Conservation (phyloP, 2,888 invertebrate species). For the Tetragonisca angustula region DNA sequence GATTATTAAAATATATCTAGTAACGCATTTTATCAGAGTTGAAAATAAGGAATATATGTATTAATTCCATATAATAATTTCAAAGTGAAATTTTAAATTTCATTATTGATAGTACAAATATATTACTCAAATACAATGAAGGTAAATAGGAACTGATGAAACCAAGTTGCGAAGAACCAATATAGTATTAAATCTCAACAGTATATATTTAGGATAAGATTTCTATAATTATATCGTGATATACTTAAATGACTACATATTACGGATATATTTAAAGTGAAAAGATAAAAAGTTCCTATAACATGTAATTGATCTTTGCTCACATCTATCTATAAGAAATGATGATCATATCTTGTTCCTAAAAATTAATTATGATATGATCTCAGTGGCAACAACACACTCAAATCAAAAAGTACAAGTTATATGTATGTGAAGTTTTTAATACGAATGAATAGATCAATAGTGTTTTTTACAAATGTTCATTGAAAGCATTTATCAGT, state of each 20-base stretch:
- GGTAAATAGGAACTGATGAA: conserved; percentile 7
- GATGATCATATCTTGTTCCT: conserved; percentile 44
- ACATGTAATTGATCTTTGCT: conserved; percentile 62
- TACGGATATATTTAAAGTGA: conserved; percentile 27
- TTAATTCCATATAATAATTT: conserved; percentile 6
- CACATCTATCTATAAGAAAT: conserved; percentile 52
- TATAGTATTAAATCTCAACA: conserved; percentile 15
- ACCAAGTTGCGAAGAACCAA: conserved; percentile 2
- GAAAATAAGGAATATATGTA: conserved; percentile 9
- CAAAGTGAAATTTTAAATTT: neutral
- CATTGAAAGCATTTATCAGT: neutral
- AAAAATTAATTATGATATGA: conserved; percentile 37
- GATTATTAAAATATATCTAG: conserved; percentile 21
- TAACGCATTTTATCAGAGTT: conserved; percentile 9
- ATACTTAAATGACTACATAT: conserved; percentile 20
- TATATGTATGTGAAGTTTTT: conserved; percentile 26
- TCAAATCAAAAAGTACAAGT: conserved; percentile 35
- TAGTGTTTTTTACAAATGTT: conserved; percentile 2
- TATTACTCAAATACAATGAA: conserved; percentile 28
- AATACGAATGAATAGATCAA: neutral
- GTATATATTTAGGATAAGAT: conserved; percentile 16
- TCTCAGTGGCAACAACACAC: conserved; percentile 18
- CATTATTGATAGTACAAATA: conserved; percentile 49
- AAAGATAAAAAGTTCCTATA: conserved; percentile 64
- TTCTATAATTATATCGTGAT: conserved; percentile 18